A percentile compares a stretch with the other conserved stretches of the same genome.
These are phyloP conservation scores for Rhinoraja longicauda DNA, from an alignment of 2,797 vertebrate genomes.

Conservation along the genomic window DNA sequence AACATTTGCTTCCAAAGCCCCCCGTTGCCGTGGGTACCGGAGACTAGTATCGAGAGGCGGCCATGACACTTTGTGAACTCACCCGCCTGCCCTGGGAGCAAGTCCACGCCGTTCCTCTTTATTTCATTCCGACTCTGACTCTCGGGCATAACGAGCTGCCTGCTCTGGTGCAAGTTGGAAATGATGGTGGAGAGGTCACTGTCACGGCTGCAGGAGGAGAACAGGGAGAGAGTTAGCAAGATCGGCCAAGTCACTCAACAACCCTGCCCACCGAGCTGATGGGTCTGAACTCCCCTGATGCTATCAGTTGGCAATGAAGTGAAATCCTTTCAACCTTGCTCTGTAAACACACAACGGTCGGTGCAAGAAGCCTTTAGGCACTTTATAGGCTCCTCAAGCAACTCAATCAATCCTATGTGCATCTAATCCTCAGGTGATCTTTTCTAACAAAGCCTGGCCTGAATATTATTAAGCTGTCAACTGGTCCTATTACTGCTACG, in stretches of 20 bases:
- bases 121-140: constrained; percentile 79
- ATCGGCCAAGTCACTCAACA: constrained; percentile 40
- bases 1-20: not conserved
- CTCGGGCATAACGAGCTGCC: constrained; percentile 92
- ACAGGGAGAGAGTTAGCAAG: constrained; percentile 42
- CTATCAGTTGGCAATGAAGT: not conserved
- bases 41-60: not conserved
- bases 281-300: not conserved
- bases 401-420: not conserved
- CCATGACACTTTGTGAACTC: constrained; percentile 47
- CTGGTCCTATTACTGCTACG: not conserved
- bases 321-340: not conserved
- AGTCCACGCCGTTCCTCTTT: constrained; percentile 62
- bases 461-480: not conserved
- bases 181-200: constrained; percentile 86
- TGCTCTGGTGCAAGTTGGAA: constrained; percentile 86
- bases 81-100: constrained; percentile 80
- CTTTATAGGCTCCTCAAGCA: not conserved
- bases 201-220: constrained; percentile 74
- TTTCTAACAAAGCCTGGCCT: not conserved
- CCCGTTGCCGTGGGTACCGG: not conserved
- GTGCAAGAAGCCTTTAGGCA: not conserved
- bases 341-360: not conserved
- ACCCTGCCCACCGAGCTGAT: not conserved
- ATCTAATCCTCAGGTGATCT: not conserved